These are phyloP conservation scores for Amphipoea oculea DNA, from an alignment of 2,888 invertebrate genomes.

Conservation along the genomic window DNA sequence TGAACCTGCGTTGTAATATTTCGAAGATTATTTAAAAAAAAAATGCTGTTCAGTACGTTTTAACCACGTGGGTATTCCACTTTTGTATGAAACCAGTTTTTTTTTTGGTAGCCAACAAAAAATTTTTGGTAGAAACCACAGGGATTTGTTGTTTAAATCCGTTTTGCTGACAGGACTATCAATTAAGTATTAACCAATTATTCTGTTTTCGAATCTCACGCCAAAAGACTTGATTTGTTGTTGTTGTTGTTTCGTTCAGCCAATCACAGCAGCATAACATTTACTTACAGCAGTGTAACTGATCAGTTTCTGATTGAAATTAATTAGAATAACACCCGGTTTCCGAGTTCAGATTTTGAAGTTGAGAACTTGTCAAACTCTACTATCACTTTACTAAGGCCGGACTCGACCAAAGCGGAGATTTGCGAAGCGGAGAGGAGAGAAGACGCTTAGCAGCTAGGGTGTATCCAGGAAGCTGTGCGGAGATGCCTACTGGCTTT, in stretches of 20 bases:
- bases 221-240: not conserved
- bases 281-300: not conserved
- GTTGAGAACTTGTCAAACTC: not conserved
- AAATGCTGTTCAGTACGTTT: too few species aligned
- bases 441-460: too few species aligned
- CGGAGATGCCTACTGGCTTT: too few species aligned
- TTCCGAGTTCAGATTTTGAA: not conserved
- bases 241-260: conserved; percentile 2
- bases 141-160: not conserved
- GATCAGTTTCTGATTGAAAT: not conserved
- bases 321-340: not conserved
- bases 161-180: not conserved
- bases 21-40: too few species aligned
- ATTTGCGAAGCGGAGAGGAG: too few species aligned
- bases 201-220: not conserved
- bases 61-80: too few species aligned
- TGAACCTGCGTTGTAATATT: too few species aligned
- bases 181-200: conserved; percentile 1
- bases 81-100: too few species aligned
- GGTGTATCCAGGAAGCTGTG: too few species aligned
- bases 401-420: not conserved
- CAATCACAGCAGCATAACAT: not conserved
- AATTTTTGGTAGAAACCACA: too few species aligned
- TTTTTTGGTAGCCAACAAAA: too few species aligned
- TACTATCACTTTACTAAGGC: not conserved